phyloP scores from a whole-genome alignment of 2,888 invertebrate species.

The Erpobdella octoculata region DNA sequence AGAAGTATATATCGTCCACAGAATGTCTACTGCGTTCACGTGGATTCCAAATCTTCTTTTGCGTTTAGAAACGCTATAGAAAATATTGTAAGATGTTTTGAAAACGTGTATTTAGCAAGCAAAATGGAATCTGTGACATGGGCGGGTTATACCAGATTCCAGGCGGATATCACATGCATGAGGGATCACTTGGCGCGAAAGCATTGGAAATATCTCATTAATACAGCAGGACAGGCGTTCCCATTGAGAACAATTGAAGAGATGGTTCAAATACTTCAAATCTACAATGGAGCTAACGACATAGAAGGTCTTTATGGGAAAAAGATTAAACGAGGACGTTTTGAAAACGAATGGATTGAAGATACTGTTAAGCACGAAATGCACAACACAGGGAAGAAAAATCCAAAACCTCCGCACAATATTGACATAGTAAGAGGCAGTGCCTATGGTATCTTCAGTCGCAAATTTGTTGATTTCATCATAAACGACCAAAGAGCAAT shows the following conservation, averaged over 20 bases:
- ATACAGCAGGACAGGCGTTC: conserved; percentile 48
- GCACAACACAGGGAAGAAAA: conserved; percentile 38
- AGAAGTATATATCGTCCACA: conserved; percentile 46
- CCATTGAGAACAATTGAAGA: conserved; percentile 49
- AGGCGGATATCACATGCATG: conserved; percentile 49
- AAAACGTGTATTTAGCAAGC: conserved; percentile 48
- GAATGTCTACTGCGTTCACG: conserved; percentile 49
- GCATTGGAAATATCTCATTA: conserved; percentile 50
- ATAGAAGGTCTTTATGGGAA: conserved; percentile 47
- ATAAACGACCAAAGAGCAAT: conserved; percentile 41
- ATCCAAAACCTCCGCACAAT: conserved; percentile 38
- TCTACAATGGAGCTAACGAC: conserved; percentile 50
- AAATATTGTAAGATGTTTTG: conserved; percentile 42
- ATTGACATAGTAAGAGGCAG: conserved; percentile 46
- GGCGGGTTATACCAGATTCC: conserved; percentile 45
- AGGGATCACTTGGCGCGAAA: conserved; percentile 40
- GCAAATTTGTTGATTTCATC: conserved; percentile 46
- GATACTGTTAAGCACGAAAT: conserved; percentile 36
- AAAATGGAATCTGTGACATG: conserved; percentile 46
- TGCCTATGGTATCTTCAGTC: conserved; percentile 49
- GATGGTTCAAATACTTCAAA: conserved; percentile 47
- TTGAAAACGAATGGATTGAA: conserved; percentile 37
- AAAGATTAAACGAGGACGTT: conserved; percentile 34
- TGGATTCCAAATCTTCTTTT: conserved; percentile 42
- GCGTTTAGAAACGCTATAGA: conserved; percentile 39